Conservation (phyloP, 1,140 invertebrate species). For the Pararge aegeria region DNA sequence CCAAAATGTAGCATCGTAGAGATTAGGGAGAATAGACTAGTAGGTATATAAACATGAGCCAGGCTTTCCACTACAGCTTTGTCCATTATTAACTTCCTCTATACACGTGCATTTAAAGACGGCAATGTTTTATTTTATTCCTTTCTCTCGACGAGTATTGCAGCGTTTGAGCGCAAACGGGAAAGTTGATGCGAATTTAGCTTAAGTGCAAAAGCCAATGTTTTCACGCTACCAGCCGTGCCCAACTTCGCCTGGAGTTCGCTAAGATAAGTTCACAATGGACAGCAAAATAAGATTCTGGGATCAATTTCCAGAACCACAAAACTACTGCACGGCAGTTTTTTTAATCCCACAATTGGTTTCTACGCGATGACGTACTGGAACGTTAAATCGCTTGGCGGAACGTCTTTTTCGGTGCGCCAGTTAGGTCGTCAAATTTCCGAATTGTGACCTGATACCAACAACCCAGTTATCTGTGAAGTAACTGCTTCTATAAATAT, state of each 20-base stretch:
- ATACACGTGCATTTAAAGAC: slow-evolving; percentile 71
- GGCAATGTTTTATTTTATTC: slow-evolving; percentile 57
- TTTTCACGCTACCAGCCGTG: neutral
- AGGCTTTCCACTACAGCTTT: slow-evolving; percentile 61
- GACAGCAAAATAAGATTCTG: no score
- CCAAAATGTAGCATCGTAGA: slow-evolving; percentile 44
- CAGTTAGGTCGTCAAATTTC: no score
- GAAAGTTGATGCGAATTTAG: slow-evolving; percentile 22
- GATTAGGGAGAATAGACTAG: slow-evolving; percentile 62
- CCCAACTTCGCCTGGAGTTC: neutral
- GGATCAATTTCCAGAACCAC: no score
- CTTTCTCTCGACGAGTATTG: slow-evolving; percentile 36
- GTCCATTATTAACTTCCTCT: slow-evolving; percentile 73
- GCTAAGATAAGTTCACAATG: no score
- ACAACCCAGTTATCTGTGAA: no score
- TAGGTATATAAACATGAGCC: slow-evolving; percentile 58
- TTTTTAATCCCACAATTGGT: no score
- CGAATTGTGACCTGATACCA: no score
- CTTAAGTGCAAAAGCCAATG: slow-evolving; percentile 27
- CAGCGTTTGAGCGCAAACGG: slow-evolving; percentile 33
- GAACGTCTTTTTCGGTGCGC: no score
- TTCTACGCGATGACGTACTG: no score
- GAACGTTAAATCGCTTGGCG: no score
- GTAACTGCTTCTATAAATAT: no score
- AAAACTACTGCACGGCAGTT: no score